Evolutionary conservation across 2,888 invertebrate species (phyloP), one percentile per base, ranked within the genome.

Genomic region (Isoperla grammatica): DNA sequence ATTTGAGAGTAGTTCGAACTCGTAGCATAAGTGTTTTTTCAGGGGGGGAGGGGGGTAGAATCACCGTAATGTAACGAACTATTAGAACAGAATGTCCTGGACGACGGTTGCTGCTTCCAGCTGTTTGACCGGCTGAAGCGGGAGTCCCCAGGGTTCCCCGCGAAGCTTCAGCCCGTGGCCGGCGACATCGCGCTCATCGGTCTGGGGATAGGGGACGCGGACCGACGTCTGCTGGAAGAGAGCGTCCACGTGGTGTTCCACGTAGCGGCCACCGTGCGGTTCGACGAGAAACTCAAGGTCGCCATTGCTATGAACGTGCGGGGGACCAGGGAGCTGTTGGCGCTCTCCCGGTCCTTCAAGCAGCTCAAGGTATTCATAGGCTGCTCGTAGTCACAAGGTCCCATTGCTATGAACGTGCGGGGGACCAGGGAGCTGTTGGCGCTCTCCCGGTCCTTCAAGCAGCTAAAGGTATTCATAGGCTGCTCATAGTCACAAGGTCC

Each of bases 81-180:
- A n/a, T n/a, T n/a, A n/a, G n/a, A n/a, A n/a, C n/a, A n/a, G n/a
- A n/a, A n/a, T n/a, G n/a, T n/a, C n/a, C n/a, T n/a, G n/a, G n/a
- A n/a, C n/a, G n/a, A n/a, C n/a, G n/a, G n/a, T n/a, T n/a, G n/a
- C n/a, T n/a, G n/a, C 29, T 29, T 8, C n/a, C 64, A 73, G 76
- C 69, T 75, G 11, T 76, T 76, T 63, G 74, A 76, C 62, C 66
- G 71, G 42, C 65, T 76, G n/a, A 69, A 72, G 45, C 63, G 66
- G 12, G 68, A 70, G 39, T 63, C 69, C 39, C 70, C 73, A 2
- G 68, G 68, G 13, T 65, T 65, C 4, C 67, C 74, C 50, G 62
- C 66, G 19, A 78, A 79, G 69, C 68, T 81, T 46, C 66, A 72
- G 43, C 72, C 75, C 6, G 71, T 81, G 13, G 68, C 68, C 20